Evolutionary conservation across 2,888 invertebrate genomes (phyloP), one percentile per base, ranked within the genome.

Genomic region (Diplazon laetatorius): DNA sequence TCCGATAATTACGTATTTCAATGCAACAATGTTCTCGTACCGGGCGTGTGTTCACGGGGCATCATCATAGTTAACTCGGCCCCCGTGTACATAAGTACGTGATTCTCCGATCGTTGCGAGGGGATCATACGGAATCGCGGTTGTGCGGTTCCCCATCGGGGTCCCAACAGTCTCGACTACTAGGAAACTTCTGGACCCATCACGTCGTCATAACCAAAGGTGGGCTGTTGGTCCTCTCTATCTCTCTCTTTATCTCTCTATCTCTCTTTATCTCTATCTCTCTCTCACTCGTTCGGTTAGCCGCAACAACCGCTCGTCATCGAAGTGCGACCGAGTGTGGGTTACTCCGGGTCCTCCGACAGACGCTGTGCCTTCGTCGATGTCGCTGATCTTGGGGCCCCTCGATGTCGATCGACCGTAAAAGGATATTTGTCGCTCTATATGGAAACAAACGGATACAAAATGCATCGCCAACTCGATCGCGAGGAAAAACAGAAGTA

Each of bases 401-500:
- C 82, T 84, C 30, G 87, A 89, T 88, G 89, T 88, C 85, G 82
- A 87, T 85, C 84, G 80, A 72, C 89, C 88, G 83, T 89, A 89
- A 88, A 89, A 88, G 89, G 89, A 89, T 85, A 89, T 89, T 89
- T 89, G 88, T 85, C 85, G 85, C 89, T 89, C 85, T 89, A 89
- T 89, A 88, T 88, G 89, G 89, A 74, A 82, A 87, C 86, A 86
- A n/a, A 86, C 88, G 86, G 84, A 85, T 88, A 87, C 88, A 88
- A 88, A 87, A 88, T 87, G 86, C 86, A 88, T 88, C 88, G 86
- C 83, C 86, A 83, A 70, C 82, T 80, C 72, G 77, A 66, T 68
- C 62, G 80, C 72, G 50, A 65, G 85, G 88, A 89, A 87, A 88
- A 88, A 88, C 85, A n/a, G n/a, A n/a, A n/a, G n/a, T n/a, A n/a